Base-by-base conservation (phyloP, 2,888 invertebrate genomes). In the Rhagonycha lutea region DNA sequence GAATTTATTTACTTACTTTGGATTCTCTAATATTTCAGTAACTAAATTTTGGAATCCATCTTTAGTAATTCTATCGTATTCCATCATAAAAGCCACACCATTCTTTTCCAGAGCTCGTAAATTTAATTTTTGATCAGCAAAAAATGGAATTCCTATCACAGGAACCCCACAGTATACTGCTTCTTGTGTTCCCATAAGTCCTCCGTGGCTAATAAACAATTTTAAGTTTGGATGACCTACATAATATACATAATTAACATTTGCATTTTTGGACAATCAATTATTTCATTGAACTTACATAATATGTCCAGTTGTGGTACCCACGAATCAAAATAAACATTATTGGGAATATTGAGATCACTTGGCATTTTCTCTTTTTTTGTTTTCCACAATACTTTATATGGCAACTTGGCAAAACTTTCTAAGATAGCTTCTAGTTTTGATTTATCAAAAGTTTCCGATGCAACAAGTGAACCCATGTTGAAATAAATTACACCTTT, bases 201-300 rank as follows among this genome's bases (percentile, higher is more conserved):
- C 90, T 14, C 90, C 90, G 81, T 91, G 90, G 1, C 89, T 89
- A 73, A 91, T 87, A 87, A 4, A 90, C 88, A 0, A 92, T 92
- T 11, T 47, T 47, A n/a, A 2, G n/a, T 47, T 47, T 47, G 47
- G 8, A 47, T 47, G 47, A 47, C 87, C 89, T 72, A 4, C 0
- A 12, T n/a, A 47, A n/a, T 11, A 47, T 28, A 4, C 9, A 69
- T 10, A 32, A 1, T 32, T 11, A 4, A 32, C 32, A 0, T 47
- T n/a, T n/a, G n/a, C n/a, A n/a, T n/a, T n/a, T n/a, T n/a, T n/a
- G n/a, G n/a, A n/a, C n/a, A n/a, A n/a, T n/a, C n/a, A n/a, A n/a
- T n/a, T n/a, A n/a, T n/a, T n/a, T n/a, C n/a, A n/a, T 32, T 32
- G 12, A 32, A 0, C 32, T 47, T 47, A 47, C 47, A 47, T n/a